phyloP scores from a whole-genome alignment of 2,888 invertebrate species.

The Dolichopus griseipennis region DNA sequence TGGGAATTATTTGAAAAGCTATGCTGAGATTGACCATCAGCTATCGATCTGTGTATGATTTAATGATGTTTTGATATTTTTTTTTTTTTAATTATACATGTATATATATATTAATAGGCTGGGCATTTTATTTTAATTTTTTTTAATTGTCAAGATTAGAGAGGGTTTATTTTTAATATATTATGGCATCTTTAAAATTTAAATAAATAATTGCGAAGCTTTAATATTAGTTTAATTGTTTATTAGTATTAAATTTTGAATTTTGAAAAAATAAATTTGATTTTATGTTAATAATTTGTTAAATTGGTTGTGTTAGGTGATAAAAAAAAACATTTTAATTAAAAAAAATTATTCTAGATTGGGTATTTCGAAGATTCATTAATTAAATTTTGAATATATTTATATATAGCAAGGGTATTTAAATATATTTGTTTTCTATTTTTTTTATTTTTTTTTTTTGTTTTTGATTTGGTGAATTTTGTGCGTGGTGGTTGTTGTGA shows the following conservation, averaged over 20 bases:
- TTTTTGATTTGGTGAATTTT: not conserved
- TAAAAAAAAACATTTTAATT: too few relatives aligned
- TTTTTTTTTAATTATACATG: not conserved
- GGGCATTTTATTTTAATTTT: slow-evolving; percentile 11
- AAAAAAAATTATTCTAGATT: not conserved
- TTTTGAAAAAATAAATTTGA: not conserved
- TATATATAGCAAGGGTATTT: slow-evolving; percentile 1
- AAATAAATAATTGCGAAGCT: not conserved
- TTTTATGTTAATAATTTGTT: not conserved
- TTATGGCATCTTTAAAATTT: not conserved
- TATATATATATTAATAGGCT: slow-evolving; percentile 2
- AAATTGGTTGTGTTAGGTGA: not conserved
- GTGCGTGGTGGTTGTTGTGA: not conserved
- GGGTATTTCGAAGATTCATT: not conserved
- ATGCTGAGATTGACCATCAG: slow-evolving; percentile 83
- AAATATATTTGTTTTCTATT: not conserved
- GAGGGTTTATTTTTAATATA: not conserved
- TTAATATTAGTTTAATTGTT: not conserved
- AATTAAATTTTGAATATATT: not conserved
- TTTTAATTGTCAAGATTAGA: not conserved
- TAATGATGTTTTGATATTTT: slow-evolving; percentile 8
- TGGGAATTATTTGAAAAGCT: slow-evolving; percentile 77
- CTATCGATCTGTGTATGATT: slow-evolving; percentile 54
- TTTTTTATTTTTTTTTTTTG: not conserved
- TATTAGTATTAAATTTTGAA: not conserved